These are phyloP conservation scores for Caretta caretta DNA, from an alignment of 2,113 vertebrate genomes.

Conservation along the genomic window DNA sequence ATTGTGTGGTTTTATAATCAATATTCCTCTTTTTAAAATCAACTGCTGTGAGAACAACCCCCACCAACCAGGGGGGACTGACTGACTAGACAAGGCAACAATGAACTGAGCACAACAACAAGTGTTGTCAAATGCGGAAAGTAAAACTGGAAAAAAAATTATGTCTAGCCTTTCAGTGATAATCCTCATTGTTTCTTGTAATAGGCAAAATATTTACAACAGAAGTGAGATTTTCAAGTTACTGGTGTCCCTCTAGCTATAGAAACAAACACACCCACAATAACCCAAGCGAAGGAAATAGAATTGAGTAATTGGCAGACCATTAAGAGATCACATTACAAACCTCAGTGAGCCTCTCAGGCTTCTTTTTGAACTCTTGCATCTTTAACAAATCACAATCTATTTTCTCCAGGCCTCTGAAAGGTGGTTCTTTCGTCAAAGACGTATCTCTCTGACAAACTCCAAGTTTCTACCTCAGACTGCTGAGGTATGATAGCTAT, in stretches of 20 bases:
- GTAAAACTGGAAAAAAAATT: background rate
- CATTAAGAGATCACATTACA: background rate
- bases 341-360: background rate
- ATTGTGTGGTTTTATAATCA: background rate
- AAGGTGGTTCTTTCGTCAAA: background rate
- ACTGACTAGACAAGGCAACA: background rate
- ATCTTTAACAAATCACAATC: background rate
- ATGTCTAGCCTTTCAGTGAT: background rate
- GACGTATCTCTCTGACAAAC: background rate
- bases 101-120: background rate
- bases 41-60: background rate
- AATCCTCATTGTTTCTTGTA: background rate
- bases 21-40: background rate
- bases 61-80: background rate
- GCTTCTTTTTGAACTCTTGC: background rate
- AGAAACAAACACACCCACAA: background rate
- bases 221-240: background rate
- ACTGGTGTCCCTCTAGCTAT: background rate
- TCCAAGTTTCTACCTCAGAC: background rate
- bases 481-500: background rate
- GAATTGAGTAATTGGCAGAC: background rate
- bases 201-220: background rate
- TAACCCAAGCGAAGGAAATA: background rate
- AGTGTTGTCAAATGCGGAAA: background rate
- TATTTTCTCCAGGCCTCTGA: background rate